Evolutionary conservation across 1,140 invertebrate genomes (phyloP), one percentile per base, ranked within the genome.

Genomic region (Drosophila nigromelanica): DNA sequence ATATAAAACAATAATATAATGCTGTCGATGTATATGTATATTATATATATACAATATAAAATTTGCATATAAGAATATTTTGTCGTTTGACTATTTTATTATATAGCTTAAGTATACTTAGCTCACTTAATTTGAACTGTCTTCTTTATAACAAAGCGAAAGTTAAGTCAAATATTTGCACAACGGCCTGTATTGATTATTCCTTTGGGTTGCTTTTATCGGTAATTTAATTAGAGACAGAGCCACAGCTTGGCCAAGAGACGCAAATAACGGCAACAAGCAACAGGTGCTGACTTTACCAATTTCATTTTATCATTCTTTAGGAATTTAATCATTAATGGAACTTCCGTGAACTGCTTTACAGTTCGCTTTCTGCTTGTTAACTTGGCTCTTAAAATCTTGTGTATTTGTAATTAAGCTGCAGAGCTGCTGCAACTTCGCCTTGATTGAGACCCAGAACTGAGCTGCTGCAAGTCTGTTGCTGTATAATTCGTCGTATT

Each of bases 91-190:
- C 3, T 27, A 27, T 27, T 3, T 3, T 3, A 4, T 27, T 27
- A 27, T 27, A 27, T 3, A 27, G 5, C 24, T 27, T 4, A 27
- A 27, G 24, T 27, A 5, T 3, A 2, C 2, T 27, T 27, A 27
- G 27, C 27, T 27, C 11, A 2, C 12, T 48, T 27, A 6, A 48
- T 7, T 47, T 24, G 12, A 7, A n/a, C 5, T 39, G 12, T n/a
- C 11, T 1, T 24, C 47, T 7, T 15, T 2, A 50, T n/a, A 30
- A 14, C n/a, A 47, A 27, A 30, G 71, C 70, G 43, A 58, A 81
- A 81, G 62, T 78, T 80, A 71, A 68, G 56, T 52, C 64, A 78
- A 85, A 81, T 86, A 60, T 86, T 81, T 78, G 64, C 63, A 81
- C 67, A 70, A 45, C 37, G 21, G 39, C 30, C 21, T 30, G 56